phyloP scores from a whole-genome alignment of 2,797 vertebrate genomes.

The Scarus forsteni region DNA sequence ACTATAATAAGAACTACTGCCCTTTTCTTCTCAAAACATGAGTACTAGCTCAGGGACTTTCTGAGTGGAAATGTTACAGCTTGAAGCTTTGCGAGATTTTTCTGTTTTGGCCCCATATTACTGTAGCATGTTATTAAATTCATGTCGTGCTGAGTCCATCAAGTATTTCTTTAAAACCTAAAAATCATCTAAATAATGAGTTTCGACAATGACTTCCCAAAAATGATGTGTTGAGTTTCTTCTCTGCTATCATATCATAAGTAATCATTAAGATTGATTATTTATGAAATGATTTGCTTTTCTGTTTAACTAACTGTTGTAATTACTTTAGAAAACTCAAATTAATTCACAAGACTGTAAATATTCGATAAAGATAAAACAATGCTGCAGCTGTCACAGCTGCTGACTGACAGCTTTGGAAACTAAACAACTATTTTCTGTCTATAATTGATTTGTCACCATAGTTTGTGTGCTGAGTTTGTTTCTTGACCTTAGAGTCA shows the following conservation, averaged over 20 bases:
- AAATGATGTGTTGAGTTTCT: background rate
- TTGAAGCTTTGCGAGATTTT: too few relatives aligned
- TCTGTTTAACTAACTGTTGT: conserved; percentile 22
- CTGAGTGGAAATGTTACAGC: too few relatives aligned
- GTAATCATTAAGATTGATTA: conserved; percentile 12
- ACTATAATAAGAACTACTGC: too few relatives aligned
- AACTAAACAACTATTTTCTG: conserved; percentile 21
- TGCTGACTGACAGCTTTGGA: conserved; percentile 41
- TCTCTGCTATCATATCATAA: background rate
- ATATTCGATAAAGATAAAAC: conserved; percentile 40
- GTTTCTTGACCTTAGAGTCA: conserved; percentile 32
- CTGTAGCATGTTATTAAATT: too few relatives aligned
- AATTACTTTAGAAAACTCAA: conserved; percentile 45
- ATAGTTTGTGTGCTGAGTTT: conserved; percentile 22
- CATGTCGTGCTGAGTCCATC: too few relatives aligned
- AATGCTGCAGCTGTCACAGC: conserved; percentile 9
- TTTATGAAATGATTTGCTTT: conserved; percentile 22
- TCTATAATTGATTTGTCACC: conserved; percentile 49
- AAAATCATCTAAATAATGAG: too few relatives aligned
- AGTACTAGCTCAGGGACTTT: too few relatives aligned
- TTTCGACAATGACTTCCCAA: too few relatives aligned
- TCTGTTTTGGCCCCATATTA: too few relatives aligned
- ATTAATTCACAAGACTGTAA: conserved; percentile 10
- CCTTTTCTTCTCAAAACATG: too few relatives aligned
- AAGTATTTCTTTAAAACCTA: too few relatives aligned